phyloP scores from a whole-genome alignment of 2,888 invertebrate species.

The Zygogramma bicolorata region DNA sequence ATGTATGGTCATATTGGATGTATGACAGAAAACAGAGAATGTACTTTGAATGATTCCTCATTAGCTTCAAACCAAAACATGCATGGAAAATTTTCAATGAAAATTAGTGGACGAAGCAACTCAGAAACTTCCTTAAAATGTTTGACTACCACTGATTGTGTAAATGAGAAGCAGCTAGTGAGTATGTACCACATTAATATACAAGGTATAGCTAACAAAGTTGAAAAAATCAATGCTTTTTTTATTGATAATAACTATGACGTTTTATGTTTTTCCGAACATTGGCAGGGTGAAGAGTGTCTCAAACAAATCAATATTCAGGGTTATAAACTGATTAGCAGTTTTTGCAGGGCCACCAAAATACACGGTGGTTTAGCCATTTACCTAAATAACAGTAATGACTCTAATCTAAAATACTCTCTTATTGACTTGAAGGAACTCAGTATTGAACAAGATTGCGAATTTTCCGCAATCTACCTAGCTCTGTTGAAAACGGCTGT shows the following conservation, averaged over 20 bases:
- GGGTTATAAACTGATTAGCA: too few species aligned
- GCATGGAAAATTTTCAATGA: background rate
- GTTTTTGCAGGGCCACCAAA: background rate
- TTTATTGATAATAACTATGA: too few species aligned
- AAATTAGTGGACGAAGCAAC: background rate
- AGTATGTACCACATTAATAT: background rate
- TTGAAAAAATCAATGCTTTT: too few species aligned
- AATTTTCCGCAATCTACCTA: background rate
- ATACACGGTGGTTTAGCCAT: constrained; percentile 4
- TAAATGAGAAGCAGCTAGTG: background rate
- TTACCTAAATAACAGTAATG: constrained; percentile 9
- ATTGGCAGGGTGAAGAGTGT: too few species aligned
- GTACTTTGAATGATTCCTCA: too few species aligned
- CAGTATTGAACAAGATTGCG: background rate
- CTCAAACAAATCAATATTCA: too few species aligned
- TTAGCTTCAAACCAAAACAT: too few species aligned
- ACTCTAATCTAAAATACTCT: background rate
- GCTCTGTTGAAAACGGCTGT: too few species aligned
- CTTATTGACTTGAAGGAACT: constrained; percentile 4
- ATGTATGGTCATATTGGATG: background rate
- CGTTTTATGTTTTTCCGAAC: too few species aligned
- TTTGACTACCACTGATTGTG: background rate
- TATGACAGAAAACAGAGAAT: too few species aligned
- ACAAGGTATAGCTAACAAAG: constrained; percentile 2
- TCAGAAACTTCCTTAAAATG: background rate